These are phyloP conservation scores for Ormyrus thymus DNA, from an alignment of 2,888 invertebrate species.

Conservation along the genomic window DNA sequence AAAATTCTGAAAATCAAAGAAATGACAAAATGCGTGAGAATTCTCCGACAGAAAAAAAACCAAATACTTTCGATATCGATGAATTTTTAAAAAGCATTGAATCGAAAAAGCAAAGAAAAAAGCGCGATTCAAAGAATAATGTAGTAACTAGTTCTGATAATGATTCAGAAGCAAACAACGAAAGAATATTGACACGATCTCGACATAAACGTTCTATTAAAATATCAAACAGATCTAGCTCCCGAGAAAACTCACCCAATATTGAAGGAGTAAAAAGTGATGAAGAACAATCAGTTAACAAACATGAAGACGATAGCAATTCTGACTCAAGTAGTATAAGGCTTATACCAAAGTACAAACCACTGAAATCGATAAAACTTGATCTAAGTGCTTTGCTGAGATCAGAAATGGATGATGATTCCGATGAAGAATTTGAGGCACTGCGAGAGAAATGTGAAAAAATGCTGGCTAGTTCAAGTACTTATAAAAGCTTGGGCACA, in stretches of 20 bases:
- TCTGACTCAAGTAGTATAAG: neutral
- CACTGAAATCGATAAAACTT: constrained; percentile 8
- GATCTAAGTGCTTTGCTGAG: neutral
- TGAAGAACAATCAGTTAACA: neutral
- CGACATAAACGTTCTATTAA: neutral
- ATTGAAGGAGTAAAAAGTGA: neutral
- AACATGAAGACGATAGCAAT: neutral
- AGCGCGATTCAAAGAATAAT: neutral
- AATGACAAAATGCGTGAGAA: neutral
- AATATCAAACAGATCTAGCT: neutral
- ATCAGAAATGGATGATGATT: constrained; percentile 9
- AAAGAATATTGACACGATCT: neutral
- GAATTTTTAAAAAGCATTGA: constrained; percentile 37
- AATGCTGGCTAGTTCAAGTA: constrained; percentile 10
- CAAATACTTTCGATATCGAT: constrained; percentile 4
- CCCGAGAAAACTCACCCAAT: neutral
- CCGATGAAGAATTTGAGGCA: constrained; percentile 39
- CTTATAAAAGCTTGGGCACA: neutral
- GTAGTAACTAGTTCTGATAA: neutral
- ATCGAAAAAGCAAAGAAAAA: neutral
- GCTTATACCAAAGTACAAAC: constrained; percentile 34
- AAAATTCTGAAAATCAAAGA: neutral
- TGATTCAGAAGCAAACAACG: neutral
- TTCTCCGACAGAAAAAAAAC: too few species aligned
- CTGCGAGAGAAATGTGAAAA: constrained; percentile 10